Base-by-base conservation (phyloP, 1,140 invertebrate genomes). In the Galendromus occidentalis region DNA sequence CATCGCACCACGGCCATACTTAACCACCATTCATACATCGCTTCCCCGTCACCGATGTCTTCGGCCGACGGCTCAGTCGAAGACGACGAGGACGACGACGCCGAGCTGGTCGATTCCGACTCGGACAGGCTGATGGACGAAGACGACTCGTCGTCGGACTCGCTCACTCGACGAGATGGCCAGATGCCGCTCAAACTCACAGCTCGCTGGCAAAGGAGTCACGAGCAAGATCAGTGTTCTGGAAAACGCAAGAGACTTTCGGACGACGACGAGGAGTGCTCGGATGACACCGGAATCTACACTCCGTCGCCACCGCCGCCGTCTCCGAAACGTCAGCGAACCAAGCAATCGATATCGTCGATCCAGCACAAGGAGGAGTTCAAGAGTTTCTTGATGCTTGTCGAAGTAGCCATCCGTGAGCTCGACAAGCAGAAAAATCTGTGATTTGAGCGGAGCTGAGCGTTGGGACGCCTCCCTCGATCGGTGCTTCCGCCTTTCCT, bases 141-240 rank as follows among this genome's bases (percentile, higher is more conserved):
- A 17, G 51, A 33, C 12, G 51, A 33, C 12, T 59, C 51, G 51
- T 29, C 33, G 51, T 33, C 51, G 2, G 14, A 29, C 14, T 29
- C 25, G 22, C 51, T 59, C 22, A 59, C 51, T 33, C 25, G 25
- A 25, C 51, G 51, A 25, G 25, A 33, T 14, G 51, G 51, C 25
- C 45, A 47, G 18, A 39, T 39, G 33, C 70, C 70, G 17, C 18
- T 72, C 18, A 72, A 72, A 47, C 45, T 72, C 22, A 71, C 70
- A 30, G 68, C 70, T 41, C 64, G 71, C 22, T 72, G 71, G 71
- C 47, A 67, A 42, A 47, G 69, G 29, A 69, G 67, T 45, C 71
- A 72, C 63, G 69, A 72, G 64, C 64, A 70, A 67, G 65, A 70
- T 25, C 25, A 29, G 25, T 33, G 33, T 22, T 25, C 25, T 33